Evolutionary conservation across 2,113 vertebrate genomes (phyloP), one percentile per base, ranked within the genome.

Genomic region (Sardina pilchardus): DNA sequence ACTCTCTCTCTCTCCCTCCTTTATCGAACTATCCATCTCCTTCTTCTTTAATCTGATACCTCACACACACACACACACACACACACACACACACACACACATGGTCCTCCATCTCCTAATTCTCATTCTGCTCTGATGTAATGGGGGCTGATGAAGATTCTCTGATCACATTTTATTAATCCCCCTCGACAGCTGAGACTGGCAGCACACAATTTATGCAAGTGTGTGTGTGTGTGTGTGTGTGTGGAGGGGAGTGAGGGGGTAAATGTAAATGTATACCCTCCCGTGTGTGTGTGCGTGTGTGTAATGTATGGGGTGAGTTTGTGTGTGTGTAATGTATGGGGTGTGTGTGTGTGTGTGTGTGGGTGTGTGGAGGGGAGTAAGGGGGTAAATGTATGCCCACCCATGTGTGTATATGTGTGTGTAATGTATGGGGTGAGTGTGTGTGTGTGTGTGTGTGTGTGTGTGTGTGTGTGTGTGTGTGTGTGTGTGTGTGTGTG

Each of bases 61-160:
- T n/a, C 50, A n/a, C 56, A 63, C 45, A 82, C n/a, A 48, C 45
- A 82, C 21, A 82, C 43, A 82, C 5, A 82, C 45, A 16, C 16
- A 82, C 44, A 45, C 44, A 14, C 45, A 50, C 45, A 48, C 81
- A 82, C 81, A 19, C 45, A 14, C 24, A 17, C 81, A 30, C 81
- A 30, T 30, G 12, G 24, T 30, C n/a, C 39, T 48, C n/a, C 24
- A 50, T 45, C n/a, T 16, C 14, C 81, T 12, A 45, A 82, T 47
- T 14, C 43, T 24, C 81, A 50, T 84, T 56, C 84, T 85, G 81
- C 48, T 82, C 56, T 85, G 80, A 83, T 83, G 63, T 82, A 88
- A 85, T 85, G 82, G 85, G 84, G 78, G 81, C 75, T 80, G 85
- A 85, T 82, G 81, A 85, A 80, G 63, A 83, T 78, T 85, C 84